These are phyloP conservation scores for Propithecus perrieri DNA, from an alignment of 2,797 vertebrate species.

Conservation along the genomic window DNA sequence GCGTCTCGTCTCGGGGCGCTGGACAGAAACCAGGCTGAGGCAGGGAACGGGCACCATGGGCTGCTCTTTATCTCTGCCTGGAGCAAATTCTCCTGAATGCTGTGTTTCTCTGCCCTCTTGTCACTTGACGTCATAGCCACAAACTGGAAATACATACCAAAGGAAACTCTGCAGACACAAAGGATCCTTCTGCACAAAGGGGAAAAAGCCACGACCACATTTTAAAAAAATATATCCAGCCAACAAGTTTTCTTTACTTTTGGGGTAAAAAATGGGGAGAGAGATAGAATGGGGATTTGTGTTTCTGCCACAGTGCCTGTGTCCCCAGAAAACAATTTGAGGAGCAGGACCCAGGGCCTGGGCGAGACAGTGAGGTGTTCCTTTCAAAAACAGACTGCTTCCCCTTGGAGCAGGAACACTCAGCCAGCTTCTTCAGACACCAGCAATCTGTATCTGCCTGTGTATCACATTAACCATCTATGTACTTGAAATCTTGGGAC, in stretches of 20 bases:
- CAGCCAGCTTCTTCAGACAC: slow-evolving; percentile 13
- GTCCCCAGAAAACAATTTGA: background rate
- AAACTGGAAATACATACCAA: slow-evolving; percentile 30
- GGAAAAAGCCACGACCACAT: background rate
- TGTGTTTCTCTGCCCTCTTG: background rate
- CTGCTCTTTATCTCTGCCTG: background rate
- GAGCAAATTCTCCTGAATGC: background rate
- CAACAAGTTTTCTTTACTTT: slow-evolving; percentile 11
- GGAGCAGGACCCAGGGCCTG: background rate
- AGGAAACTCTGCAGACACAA: slow-evolving; percentile 30
- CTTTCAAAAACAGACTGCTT: slow-evolving; percentile 10
- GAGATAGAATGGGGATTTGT: background rate
- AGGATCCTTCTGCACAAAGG: background rate
- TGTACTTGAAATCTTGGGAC: background rate
- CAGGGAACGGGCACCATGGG: fast-evolving
- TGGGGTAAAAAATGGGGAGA: background rate
- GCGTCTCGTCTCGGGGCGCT: background rate
- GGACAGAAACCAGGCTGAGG: background rate
- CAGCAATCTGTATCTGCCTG: background rate
- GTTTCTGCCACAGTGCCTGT: background rate
- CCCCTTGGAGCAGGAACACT: background rate
- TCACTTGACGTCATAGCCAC: background rate
- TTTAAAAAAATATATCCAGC: background rate
- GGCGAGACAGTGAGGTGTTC: background rate
- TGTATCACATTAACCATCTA: slow-evolving; percentile 8